A percentile compares a stretch with the other conserved stretches of the same genome.
Conservation (phyloP, 2,888 invertebrate species). For the Sialis fuliginosa region DNA sequence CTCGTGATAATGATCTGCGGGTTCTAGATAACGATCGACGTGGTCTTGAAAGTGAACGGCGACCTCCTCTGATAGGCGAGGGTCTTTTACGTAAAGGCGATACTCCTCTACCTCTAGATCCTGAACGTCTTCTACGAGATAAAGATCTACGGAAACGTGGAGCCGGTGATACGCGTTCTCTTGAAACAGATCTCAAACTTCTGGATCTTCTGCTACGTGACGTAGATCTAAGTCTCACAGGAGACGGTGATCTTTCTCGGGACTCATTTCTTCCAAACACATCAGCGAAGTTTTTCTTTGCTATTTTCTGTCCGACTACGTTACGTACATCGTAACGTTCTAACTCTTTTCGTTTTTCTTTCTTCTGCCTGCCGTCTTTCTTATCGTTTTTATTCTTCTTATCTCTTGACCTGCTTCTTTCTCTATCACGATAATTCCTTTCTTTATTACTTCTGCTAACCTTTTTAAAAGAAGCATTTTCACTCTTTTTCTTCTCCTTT, state of each 20-base stretch:
- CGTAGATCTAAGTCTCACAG: slow-evolving; percentile 13
- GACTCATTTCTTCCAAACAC: slow-evolving; percentile 9
- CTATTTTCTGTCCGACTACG: slow-evolving; percentile 50
- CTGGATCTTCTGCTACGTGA: slow-evolving; percentile 15
- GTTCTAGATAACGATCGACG: slow-evolving; percentile 17
- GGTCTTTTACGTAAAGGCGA: slow-evolving; percentile 10
- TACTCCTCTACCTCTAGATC: slow-evolving; percentile 10
- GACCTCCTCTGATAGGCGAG: slow-evolving; percentile 1
- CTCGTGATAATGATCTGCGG: slow-evolving; percentile 9
- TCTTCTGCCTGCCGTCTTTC: slow-evolving; percentile 22
- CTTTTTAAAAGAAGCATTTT: slow-evolving; percentile 55
- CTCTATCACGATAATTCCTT: slow-evolving; percentile 56
- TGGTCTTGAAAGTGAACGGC: slow-evolving; percentile 10
- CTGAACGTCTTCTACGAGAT: slow-evolving; percentile 12
- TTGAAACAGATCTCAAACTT: slow-evolving; percentile 9
- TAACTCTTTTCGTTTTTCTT: slow-evolving; percentile 56
- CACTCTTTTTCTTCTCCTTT: slow-evolving; percentile 31
- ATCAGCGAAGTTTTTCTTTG: slow-evolving; percentile 52
- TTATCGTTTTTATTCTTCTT: slow-evolving; percentile 17
- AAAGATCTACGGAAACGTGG: slow-evolving; percentile 16
- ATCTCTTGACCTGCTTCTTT: slow-evolving; percentile 26
- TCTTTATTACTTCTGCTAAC: slow-evolving; percentile 59
- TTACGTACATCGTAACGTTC: slow-evolving; percentile 71
- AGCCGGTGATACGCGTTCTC: slow-evolving; percentile 20
- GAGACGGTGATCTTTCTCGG: slow-evolving; percentile 14